Base-by-base conservation (phyloP, 2,113 vertebrate species). In the Tragelaphus imberbis region DNA sequence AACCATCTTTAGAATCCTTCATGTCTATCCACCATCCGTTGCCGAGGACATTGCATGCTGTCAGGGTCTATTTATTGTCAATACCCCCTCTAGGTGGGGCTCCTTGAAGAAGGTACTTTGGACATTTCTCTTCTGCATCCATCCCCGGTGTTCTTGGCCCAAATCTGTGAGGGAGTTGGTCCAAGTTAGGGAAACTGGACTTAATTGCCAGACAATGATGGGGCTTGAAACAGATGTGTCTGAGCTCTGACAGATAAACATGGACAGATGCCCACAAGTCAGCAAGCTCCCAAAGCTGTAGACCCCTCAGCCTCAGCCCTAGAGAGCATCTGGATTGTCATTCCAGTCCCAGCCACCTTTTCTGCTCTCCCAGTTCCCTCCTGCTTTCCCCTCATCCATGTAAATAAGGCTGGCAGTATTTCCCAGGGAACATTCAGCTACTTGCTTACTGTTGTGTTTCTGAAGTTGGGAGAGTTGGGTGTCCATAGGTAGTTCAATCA, bases 291-390 rank as follows among this genome's bases (percentile, higher is more conserved):
- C 59, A 88, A 58, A 79, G n/a, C 86, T 28, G 2, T 15, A 28
- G 53, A 21, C 25, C n/a, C 28, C 36, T 75, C n/a, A n/a, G 71
- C 55, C 33, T 2, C 10, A 61, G 33, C 23, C 13, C 30, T 23
- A 6, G 30, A 8, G 14, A 30, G 9, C 2, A 0, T 80, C 58
- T 11, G 5, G 0, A 28, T 2, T 21, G 28, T 47, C 27, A 6
- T 27, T 17, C 21, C 36, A 61, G n/a, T 4, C 59, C 51, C 30
- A 44, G 44, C 10, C 28, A 80, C 51, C 36, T 51, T 47, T 59
- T 25, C 85, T 55, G 3, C 25, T 14, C 19, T 47, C 44, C 53
- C 77, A 7, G 4, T 17, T 49, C 44, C 33, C 21, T 79, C 58
- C n/a, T 53, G 40, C 79, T 88, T 16, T 27, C 16, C 63, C 28